Percentiles rank a stretch among this genome's conserved stretches.
These are phyloP conservation scores for Tillus elongatus DNA, from an alignment of 2,888 invertebrate genomes.

Conservation along the genomic window DNA sequence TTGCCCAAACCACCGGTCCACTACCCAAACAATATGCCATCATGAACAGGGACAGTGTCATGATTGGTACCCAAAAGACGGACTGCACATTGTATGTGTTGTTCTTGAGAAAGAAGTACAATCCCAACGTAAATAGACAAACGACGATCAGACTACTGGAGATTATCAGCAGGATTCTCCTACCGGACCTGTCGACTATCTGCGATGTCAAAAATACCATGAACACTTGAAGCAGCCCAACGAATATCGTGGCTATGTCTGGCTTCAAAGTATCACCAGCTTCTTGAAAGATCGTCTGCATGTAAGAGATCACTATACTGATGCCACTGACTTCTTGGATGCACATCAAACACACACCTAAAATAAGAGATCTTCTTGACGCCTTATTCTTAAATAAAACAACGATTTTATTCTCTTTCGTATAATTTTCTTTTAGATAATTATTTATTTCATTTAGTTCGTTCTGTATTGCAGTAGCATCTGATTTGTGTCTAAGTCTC, in stretches of 20 bases:
- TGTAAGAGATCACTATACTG: background rate
- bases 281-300: background rate
- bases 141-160: constrained; percentile 57
- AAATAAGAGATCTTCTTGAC: background rate
- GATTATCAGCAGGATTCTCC: constrained; percentile 27
- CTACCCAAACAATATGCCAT: constrained; percentile 59
- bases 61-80: constrained; percentile 59
- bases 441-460: background rate
- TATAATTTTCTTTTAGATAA: background rate
- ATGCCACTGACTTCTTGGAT: background rate
- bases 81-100: constrained; percentile 40
- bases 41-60: constrained; percentile 62
- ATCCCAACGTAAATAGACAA: constrained; percentile 45
- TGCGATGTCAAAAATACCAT: background rate
- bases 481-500: too few relatives aligned
- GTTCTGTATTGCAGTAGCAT: background rate
- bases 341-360: background rate
- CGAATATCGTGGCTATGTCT: background rate
- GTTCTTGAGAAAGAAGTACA: constrained; percentile 46
- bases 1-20: constrained; percentile 72
- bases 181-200: background rate
- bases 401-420: background rate
- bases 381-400: background rate
- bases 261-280: background rate
- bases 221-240: background rate